phyloP scores from a whole-genome alignment of 1,140 invertebrate species.

The Pseudachorutes palmiensis region DNA sequence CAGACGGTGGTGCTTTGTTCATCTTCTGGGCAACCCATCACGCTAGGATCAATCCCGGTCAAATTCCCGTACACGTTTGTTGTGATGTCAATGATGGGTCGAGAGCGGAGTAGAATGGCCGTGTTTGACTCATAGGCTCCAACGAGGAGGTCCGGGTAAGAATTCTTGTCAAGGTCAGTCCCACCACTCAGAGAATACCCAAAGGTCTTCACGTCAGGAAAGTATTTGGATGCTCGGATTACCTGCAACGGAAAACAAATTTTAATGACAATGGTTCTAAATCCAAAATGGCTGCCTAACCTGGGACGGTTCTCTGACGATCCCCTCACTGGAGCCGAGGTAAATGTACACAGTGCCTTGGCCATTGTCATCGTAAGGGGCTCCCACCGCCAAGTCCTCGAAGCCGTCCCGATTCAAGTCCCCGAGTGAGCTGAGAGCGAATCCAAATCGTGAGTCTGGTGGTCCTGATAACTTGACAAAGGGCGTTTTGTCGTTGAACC shows the following conservation, averaged over 20 bases:
- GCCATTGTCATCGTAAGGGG: constrained; percentile 77
- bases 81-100: constrained; percentile 75
- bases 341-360: constrained; percentile 70
- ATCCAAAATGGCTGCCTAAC: constrained; percentile 41
- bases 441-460: constrained; percentile 70
- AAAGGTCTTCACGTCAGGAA: constrained; percentile 59
- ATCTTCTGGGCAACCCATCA: constrained; percentile 59
- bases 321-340: constrained; percentile 65
- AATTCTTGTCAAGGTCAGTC: constrained; percentile 81
- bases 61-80: constrained; percentile 54
- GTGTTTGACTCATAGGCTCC: constrained; percentile 76
- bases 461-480: constrained; percentile 57
- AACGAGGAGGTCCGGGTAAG: constrained; percentile 81
- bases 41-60: constrained; percentile 70
- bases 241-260: constrained; percentile 43
- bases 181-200: constrained; percentile 83
- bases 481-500: constrained; percentile 46
- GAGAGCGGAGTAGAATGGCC: constrained; percentile 62
- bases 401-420: constrained; percentile 87
- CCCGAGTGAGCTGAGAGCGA: constrained; percentile 72
- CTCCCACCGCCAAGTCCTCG: constrained; percentile 82
- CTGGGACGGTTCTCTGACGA: constrained; percentile 66
- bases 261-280: background rate
- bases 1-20: constrained; percentile 62
- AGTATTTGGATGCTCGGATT: constrained; percentile 47